Evolutionary conservation across 2,113 vertebrate species (phyloP), one percentile per base, ranked within the genome.

Genomic region (Hemiprocne comata): DNA sequence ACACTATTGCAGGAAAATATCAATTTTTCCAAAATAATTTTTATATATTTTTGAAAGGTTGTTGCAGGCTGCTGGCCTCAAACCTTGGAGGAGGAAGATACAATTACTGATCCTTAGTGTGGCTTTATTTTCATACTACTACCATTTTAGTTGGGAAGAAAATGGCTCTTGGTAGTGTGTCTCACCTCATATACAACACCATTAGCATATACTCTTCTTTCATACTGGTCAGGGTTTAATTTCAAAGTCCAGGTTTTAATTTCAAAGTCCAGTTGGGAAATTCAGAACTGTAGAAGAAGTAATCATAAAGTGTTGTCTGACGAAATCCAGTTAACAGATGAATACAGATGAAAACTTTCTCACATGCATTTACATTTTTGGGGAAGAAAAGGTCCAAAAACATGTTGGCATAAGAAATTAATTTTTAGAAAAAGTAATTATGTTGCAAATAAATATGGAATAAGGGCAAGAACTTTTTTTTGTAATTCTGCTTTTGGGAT

Each of bases 131-230:
- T 91, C 29, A 13, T 65, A 13, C 26, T 61, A 7, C 48, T 58
- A 2, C 17, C 10, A 10, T 87, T 75, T 40, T 75, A 48, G 42
- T 84, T 78, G 85, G 44, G 18, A 86, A 72, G 29, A 54, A 80
- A 80, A 70, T 20, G 13, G 7, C 10, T 92, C 11, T 72, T 82
- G 29, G 7, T 75, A 17, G 50, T 26, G 13, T 74, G 15, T 75
- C 26, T 87, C 13, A 28, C 33, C 28, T 75, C 0, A 0, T 36
- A 50, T 36, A 25, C 19, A 65, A 20, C 5, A 11, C 18, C 11
- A 38, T 72, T 66, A 57, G 11, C 31, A 8, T 58, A 17, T 62
- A 19, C 14, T 73, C 19, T 40, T 21, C 23, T 13, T 54, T 65
- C 36, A 25, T 42, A 15, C 14, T 44, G 20, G 9, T 11, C 26